A percentile compares a stretch with the other conserved stretches of the same genome.
phyloP scores from a whole-genome alignment of 2,888 invertebrate genomes.

The Baccha elongata region DNA sequence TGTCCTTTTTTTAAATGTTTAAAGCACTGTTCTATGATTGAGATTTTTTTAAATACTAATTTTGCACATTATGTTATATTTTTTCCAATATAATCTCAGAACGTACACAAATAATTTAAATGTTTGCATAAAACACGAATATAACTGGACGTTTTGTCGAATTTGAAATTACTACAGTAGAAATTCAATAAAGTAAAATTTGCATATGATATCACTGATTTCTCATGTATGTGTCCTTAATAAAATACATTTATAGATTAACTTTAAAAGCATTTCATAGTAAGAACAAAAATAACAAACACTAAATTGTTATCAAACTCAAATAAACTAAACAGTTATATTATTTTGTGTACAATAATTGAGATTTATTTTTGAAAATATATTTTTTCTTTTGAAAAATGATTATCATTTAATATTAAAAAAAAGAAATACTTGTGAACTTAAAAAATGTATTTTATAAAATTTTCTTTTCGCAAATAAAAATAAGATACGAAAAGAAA shows the following conservation, averaged over 20 bases:
- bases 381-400: constrained; percentile 6
- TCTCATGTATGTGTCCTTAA: no score
- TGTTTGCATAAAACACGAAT: not conserved
- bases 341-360: constrained; percentile 15
- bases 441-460: constrained; percentile 48
- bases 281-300: not conserved
- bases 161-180: no score
- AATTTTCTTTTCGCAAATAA: constrained; percentile 48
- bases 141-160: not conserved
- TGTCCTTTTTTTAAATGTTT: constrained; percentile 21
- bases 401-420: constrained; percentile 37
- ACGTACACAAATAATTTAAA: constrained; percentile 22
- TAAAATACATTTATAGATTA: no score
- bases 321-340: not conserved
- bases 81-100: not conserved
- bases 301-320: not conserved
- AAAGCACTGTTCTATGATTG: constrained; percentile 13
- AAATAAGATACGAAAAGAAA: no score
- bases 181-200: not conserved
- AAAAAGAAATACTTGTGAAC: constrained; percentile 15
- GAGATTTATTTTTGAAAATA: constrained; percentile 19
- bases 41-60: not conserved
- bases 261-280: no score
- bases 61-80: constrained; percentile 6
- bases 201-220: no score